These are phyloP conservation scores for Holothuria scabra DNA, from an alignment of 53 echinoderm and acorn worm genomes.

Conservation along the genomic window DNA sequence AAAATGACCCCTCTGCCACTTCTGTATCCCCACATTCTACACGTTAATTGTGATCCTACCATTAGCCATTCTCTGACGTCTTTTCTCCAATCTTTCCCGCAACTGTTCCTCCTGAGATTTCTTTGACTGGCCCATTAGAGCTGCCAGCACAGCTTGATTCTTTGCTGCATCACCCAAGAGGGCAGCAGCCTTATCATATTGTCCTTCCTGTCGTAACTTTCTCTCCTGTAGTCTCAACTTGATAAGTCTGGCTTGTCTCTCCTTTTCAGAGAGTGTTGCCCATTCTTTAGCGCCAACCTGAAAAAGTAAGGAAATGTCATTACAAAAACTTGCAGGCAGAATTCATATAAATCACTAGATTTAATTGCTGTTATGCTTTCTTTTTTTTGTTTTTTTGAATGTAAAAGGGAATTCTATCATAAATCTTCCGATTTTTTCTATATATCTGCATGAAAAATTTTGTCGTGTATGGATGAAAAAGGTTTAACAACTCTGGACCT, in stretches of 20 bases:
- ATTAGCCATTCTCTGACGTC: slow-evolving; percentile 63
- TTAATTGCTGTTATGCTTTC: too few species aligned
- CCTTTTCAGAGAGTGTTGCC: slow-evolving; percentile 86
- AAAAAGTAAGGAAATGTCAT: not conserved
- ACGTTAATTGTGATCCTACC: slow-evolving; percentile 42
- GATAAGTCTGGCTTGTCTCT: slow-evolving; percentile 85
- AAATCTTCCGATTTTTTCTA: too few species aligned
- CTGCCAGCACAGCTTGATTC: slow-evolving; percentile 81
- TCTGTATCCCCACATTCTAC: too few species aligned
- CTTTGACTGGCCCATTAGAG: slow-evolving; percentile 82
- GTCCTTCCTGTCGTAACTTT: slow-evolving; percentile 84
- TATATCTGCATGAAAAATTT: too few species aligned
- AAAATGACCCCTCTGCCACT: too few species aligned
- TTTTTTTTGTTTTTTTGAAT: too few species aligned
- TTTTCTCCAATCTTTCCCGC: slow-evolving; percentile 75
- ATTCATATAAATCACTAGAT: too few species aligned
- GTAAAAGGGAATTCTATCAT: too few species aligned
- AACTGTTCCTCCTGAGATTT: slow-evolving; percentile 80
- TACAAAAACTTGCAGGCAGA: too few species aligned
- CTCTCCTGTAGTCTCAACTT: slow-evolving; percentile 88
- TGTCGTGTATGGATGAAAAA: too few species aligned
- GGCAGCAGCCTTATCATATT: slow-evolving; percentile 88
- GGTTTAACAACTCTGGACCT: too few species aligned
- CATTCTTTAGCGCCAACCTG: slow-evolving; percentile 95
- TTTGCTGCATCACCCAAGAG: slow-evolving; percentile 92